Conservation (phyloP, 2,888 invertebrate species). For the Ophion slaviceki region DNA sequence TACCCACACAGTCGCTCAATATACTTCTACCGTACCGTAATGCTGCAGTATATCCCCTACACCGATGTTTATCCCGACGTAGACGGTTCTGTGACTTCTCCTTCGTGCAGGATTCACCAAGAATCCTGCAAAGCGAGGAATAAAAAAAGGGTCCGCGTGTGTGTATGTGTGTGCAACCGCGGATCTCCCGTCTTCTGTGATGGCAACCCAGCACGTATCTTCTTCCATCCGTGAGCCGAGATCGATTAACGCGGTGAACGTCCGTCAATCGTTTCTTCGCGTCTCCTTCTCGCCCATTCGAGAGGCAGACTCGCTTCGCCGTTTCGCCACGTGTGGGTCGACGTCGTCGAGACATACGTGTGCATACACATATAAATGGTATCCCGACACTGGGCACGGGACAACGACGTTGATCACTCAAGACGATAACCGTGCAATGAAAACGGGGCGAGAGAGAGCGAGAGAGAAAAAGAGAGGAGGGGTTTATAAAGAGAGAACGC, state of each 20-base stretch:
- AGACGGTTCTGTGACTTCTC: slow-evolving; percentile 8
- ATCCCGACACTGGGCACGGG: slow-evolving; percentile 46
- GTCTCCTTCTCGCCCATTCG: slow-evolving; percentile 12
- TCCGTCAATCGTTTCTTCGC: slow-evolving; percentile 54
- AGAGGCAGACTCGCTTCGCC: background rate
- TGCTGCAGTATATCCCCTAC: slow-evolving; percentile 5
- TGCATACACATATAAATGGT: slow-evolving; percentile 18
- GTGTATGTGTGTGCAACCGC: slow-evolving; percentile 10
- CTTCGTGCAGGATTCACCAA: slow-evolving; percentile 10
- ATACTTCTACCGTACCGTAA: slow-evolving; percentile 3
- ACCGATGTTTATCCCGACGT: slow-evolving; percentile 27
- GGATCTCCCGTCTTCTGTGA: slow-evolving; percentile 15
- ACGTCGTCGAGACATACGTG: slow-evolving; percentile 12
- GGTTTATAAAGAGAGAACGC: too few species aligned
- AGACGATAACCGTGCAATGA: slow-evolving; percentile 60
- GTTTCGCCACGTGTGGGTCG: slow-evolving; percentile 53
- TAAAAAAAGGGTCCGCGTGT: background rate
- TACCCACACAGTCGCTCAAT: slow-evolving; percentile 5
- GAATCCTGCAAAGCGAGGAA: slow-evolving; percentile 9
- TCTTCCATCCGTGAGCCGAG: slow-evolving; percentile 36
- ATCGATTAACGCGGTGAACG: slow-evolving; percentile 54
- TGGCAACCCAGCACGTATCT: slow-evolving; percentile 30
- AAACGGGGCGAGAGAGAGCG: background rate
- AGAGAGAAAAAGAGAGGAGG: too few species aligned
- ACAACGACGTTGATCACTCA: slow-evolving; percentile 53